Evolutionary conservation across 2,888 invertebrate species (phyloP).

Genomic region (Agriotes lineatus): DNA sequence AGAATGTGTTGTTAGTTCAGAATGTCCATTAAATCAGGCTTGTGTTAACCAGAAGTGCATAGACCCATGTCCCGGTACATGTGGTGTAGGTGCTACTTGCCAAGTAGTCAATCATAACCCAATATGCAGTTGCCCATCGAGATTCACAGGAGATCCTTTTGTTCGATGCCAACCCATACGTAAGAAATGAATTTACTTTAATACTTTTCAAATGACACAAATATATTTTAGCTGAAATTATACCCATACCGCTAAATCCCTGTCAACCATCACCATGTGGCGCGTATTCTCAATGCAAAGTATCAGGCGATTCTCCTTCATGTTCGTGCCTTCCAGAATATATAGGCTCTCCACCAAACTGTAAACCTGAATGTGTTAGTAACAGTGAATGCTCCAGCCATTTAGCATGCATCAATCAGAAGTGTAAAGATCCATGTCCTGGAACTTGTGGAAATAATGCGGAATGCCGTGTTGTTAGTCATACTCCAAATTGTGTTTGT

Average conservation of each 20-base stretch:
- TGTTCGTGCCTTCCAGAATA: conserved; percentile 76
- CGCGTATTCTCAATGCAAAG: conserved; percentile 74
- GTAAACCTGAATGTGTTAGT: conserved; percentile 76
- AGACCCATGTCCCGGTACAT: conserved; percentile 82
- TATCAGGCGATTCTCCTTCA: conserved; percentile 73
- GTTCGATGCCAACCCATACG: conserved; percentile 71
- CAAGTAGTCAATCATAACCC: conserved; percentile 82
- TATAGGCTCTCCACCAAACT: conserved; percentile 74
- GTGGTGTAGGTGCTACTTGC: conserved; percentile 79
- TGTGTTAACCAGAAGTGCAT: conserved; percentile 83
- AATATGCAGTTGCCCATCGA: conserved; percentile 76
- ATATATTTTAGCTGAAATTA: conserved; percentile 52
- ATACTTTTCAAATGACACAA: too few relatives aligned
- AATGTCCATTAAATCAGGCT: conserved; percentile 78
- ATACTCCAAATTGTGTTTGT: conserved; percentile 77
- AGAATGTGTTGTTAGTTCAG: conserved; percentile 80
- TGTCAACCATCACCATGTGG: conserved; percentile 79
- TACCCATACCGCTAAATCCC: conserved; percentile 68
- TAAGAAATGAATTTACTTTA: conserved; percentile 55
- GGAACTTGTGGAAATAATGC: conserved; percentile 78
- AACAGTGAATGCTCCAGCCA: conserved; percentile 77
- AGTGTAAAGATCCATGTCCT: conserved; percentile 79
- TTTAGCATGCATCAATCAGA: conserved; percentile 76
- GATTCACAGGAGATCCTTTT: conserved; percentile 81
- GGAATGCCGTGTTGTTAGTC: conserved; percentile 80